Conservation (phyloP, 1,140 invertebrate genomes). For the Rhagoletis zephyria region DNA sequence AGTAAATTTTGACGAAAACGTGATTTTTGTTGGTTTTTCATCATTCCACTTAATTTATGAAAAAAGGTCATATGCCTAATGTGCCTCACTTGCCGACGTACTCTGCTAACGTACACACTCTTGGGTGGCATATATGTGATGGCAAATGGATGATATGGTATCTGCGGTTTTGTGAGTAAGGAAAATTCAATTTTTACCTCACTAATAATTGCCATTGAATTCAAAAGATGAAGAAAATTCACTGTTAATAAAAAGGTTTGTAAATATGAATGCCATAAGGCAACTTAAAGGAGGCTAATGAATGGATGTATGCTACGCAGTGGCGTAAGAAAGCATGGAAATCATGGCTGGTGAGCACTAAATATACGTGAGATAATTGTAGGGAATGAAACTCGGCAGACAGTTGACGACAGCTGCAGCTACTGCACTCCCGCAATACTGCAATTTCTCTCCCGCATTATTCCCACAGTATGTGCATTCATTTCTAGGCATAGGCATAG, state of each 20-base stretch:
- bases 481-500: background rate
- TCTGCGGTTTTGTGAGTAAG: background rate
- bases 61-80: too few relatives aligned
- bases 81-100: too few relatives aligned
- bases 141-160: background rate
- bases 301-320: background rate
- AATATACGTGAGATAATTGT: background rate
- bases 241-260: background rate
- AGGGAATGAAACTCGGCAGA: background rate
- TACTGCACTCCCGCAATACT: background rate
- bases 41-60: too few relatives aligned
- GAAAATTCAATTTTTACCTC: background rate
- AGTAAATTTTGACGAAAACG: too few relatives aligned
- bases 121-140: background rate
- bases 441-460: background rate
- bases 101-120: too few relatives aligned
- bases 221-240: background rate
- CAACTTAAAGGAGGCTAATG: constrained; percentile 1
- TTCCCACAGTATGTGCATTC: background rate
- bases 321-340: constrained; percentile 8
- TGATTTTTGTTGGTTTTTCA: too few relatives aligned
- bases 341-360: background rate
- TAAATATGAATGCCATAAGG: background rate
- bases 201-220: constrained; percentile 26
- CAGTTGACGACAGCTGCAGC: constrained; percentile 6